Base-by-base conservation (phyloP, 92 coral and sea anemone species). In the Porites evermanni region DNA sequence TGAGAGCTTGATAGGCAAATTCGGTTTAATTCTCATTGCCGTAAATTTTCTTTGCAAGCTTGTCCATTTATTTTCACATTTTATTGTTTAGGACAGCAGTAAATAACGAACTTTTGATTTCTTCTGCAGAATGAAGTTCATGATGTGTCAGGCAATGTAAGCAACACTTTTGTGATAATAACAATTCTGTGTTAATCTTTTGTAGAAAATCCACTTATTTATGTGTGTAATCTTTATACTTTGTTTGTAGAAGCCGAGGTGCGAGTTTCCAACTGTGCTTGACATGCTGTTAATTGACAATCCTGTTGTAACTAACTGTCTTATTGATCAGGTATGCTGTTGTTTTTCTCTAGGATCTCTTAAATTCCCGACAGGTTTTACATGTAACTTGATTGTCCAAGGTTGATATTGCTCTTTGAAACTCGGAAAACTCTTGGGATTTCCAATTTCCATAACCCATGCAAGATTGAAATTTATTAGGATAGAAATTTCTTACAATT, bases 301-400 rank as follows among this genome's bases (percentile, higher is more conserved):
- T 70, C 93, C 98, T 24, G 97, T 97, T 9, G 90, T 93, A 5
- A 83, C 98, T 18, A 97, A 97, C 92, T 95, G 98, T 32, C 90
- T 97, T 18, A 94, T 97, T 84, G 99, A 97, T 76, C 99, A 97
- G 94, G 99, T 96, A 63, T 18, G 82, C 51, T 38, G 0, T 0
- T 38, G 6, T 3, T 38, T 38, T 38, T 38, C 0, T 26, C 32
- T 26, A 26, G 32, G 32, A 26, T 26, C 1, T 2, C 32, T 1
- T 26, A 26, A 26, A 26, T 26, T 1, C 32, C 1, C 2, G 32
- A 2, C 32, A 1, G 32, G 32, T 26, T 26, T 26, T 26, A 26
- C n/a, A n/a, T n/a, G n/a, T n/a, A n/a, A 26, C 32, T 26, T 6
- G n/a, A 12, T 75, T 13, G 7, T 53, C 32, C 32, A 29, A 29